A percentile compares a stretch with the other conserved stretches of the same genome.
These are phyloP conservation scores for Rallus crepitans DNA, from an alignment of 2,797 vertebrate genomes.

Conservation along the genomic window DNA sequence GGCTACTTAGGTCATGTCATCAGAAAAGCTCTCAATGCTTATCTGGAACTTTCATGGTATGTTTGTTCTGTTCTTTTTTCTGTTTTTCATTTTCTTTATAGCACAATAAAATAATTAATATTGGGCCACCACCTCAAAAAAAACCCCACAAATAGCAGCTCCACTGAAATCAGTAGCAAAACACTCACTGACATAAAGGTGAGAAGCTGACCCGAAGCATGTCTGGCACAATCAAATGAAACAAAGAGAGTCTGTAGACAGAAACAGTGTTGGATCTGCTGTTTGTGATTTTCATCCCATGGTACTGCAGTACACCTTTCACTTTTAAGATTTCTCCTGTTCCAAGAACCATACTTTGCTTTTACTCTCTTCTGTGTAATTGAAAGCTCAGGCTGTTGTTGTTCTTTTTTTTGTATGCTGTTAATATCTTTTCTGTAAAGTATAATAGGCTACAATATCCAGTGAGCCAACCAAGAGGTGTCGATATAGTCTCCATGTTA, in stretches of 20 bases:
- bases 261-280: not conserved
- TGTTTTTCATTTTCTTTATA: not conserved
- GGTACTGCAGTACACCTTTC: not conserved
- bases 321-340: not conserved
- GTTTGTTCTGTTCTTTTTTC: not conserved
- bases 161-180: not conserved
- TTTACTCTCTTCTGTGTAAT: not conserved
- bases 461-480: not conserved
- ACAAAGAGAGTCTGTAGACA: not conserved
- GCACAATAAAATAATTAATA: not conserved
- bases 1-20: conserved; percentile 91
- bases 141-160: not conserved
- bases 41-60: conserved; percentile 87
- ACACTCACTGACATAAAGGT: not conserved
- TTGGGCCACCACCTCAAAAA: not conserved
- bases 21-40: conserved; percentile 88
- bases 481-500: not conserved
- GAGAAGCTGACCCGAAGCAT: not conserved
- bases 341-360: not conserved
- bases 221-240: not conserved
- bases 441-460: not conserved
- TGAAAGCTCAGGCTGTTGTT: not conserved
- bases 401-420: not conserved
- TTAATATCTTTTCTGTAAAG: not conserved
- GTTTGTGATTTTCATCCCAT: not conserved